Evolutionary conservation across 2,797 vertebrate genomes (phyloP).

Genomic region (Amblyopsis hoosieri): DNA sequence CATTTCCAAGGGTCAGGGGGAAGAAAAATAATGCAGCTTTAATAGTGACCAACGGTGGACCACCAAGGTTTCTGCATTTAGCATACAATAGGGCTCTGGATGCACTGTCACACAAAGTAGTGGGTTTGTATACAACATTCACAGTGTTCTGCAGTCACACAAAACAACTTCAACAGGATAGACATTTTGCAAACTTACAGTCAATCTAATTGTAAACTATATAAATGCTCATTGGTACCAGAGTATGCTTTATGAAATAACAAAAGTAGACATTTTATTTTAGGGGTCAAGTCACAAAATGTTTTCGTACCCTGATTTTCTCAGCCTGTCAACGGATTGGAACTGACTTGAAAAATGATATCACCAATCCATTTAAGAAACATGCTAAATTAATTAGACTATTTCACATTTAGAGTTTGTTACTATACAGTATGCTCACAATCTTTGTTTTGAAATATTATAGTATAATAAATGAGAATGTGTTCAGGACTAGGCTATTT

Average conservation of each 20-base stretch:
- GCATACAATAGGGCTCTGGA: slow-evolving; percentile 33
- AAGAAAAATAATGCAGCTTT: slow-evolving; percentile 85
- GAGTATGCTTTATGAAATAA: neutral
- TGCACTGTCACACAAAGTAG: neutral
- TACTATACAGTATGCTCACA: neutral
- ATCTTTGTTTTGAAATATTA: neutral
- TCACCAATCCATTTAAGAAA: too few species aligned
- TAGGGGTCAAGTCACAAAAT: too few species aligned
- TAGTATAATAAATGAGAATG: slow-evolving; percentile 22
- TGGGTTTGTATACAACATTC: neutral
- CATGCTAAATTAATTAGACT: too few species aligned
- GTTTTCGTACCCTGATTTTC: too few species aligned
- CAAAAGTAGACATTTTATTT: neutral
- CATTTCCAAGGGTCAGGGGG: slow-evolving; percentile 80
- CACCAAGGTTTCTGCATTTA: slow-evolving; percentile 74
- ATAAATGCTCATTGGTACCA: neutral
- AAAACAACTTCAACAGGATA: neutral
- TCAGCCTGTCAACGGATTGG: too few species aligned
- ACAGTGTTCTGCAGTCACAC: slow-evolving; percentile 6
- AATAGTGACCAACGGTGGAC: slow-evolving; percentile 80
- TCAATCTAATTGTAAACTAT: neutral
- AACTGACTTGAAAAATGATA: too few species aligned
- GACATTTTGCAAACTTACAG: slow-evolving; percentile 16
- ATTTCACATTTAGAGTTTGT: neutral
- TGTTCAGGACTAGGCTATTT: slow-evolving; percentile 26